Evolutionary conservation across 2,797 vertebrate genomes (phyloP), one percentile per base, ranked within the genome.

Genomic region (Halcyon leucocephala): DNA sequence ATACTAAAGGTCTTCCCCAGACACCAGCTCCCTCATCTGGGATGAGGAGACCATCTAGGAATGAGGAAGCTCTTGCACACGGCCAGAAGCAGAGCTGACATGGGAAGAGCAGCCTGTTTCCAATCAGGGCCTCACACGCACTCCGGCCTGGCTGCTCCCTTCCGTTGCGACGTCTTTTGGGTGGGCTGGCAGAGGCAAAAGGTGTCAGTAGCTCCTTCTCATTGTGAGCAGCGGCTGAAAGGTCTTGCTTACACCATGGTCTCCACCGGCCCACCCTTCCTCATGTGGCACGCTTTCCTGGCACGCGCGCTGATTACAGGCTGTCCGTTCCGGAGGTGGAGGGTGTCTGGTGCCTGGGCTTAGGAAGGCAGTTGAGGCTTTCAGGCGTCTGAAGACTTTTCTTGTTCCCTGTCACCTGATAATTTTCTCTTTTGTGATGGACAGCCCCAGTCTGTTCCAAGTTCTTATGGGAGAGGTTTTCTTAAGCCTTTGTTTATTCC

Each of bases 1-100:
- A 65, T 85, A 64, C 82, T 94, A 73, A 94, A 96, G 95, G 95
- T 96, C 94, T 97, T 97, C 90, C 94, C 94, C 94, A 95, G 90
- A 90, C 86, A 96, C 74, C 52, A 93, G 80, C 83, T 95, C 86
- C 61, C 86, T 96, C 92, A 86, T 97, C 88, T 95, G 95, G 81
- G 78, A 96, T 97, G 96, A 97, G 86, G 83, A 97, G 91, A 92
- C 90, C 86, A 77, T 90, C 70, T 51, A 94, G 90, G 96, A 96
- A 97, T 95, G 93, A 95, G 95, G 94, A 95, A 96, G 39, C 67
- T 89, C 81, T 91, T 35, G 15, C 33, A 57, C 48, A 66, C 51
- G 0, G 60, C 94, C 93, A 96, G 91, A 84, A 95, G 81, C 77
- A 61, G 81, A 90, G 88, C 92, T 77, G 78, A 86, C 86, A 90